These are phyloP conservation scores for Paedocypris micromegethes DNA, from an alignment of 2,797 vertebrate species.

Conservation along the genomic window DNA sequence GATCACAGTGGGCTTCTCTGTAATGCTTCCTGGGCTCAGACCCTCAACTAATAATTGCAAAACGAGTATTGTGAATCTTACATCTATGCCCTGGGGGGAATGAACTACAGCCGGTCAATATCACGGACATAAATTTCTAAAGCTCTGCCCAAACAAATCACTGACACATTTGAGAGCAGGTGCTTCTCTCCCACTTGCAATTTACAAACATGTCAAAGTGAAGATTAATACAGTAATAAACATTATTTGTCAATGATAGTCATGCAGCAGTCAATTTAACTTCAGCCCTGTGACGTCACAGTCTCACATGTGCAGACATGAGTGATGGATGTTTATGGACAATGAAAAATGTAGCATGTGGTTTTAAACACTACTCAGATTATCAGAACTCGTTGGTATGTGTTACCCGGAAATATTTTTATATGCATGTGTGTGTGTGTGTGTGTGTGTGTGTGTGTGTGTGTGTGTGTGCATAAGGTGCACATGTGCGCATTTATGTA, in stretches of 20 bases:
- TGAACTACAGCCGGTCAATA: constrained; percentile 14
- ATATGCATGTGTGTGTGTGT: no score
- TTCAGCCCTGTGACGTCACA: no score
- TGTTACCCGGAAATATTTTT: no score
- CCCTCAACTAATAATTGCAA: constrained; percentile 3
- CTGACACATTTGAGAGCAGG: constrained; percentile 2
- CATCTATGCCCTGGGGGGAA: background rate
- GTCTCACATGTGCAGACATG: background rate
- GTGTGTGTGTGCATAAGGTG: no score
- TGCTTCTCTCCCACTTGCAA: background rate
- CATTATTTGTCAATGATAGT: background rate
- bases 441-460: no score
- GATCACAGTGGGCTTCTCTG: background rate
- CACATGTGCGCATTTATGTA: no score
- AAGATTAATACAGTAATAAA: constrained; percentile 3
- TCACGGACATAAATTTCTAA: constrained; percentile 19
- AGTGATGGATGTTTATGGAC: no score
- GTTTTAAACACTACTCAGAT: no score
- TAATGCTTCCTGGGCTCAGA: constrained; percentile 14
- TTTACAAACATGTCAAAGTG: background rate
- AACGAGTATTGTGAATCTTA: constrained; percentile 8
- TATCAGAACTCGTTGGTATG: no score
- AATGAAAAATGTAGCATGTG: no score
- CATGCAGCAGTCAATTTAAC: background rate
- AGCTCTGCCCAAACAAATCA: constrained; percentile 21